These are phyloP conservation scores for Tachina lurida DNA, from an alignment of 2,888 invertebrate genomes.

Conservation along the genomic window DNA sequence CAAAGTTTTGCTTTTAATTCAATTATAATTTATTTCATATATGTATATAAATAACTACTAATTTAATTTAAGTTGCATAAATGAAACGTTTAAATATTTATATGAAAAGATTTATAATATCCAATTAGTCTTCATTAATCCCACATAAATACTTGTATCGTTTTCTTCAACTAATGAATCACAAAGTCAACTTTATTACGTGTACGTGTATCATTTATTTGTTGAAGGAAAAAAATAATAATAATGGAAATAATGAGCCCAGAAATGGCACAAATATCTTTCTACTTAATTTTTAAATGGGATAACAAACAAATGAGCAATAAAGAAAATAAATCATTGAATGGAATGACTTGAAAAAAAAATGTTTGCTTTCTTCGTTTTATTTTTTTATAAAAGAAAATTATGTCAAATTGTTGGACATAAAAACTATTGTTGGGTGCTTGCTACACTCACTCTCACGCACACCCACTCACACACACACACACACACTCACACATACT, in stretches of 20 bases:
- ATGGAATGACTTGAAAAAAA: not conserved
- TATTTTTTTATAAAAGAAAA: conserved; percentile 46
- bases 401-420: conserved; percentile 64
- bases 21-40: not conserved
- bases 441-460: not conserved
- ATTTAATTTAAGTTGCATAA: conserved; percentile 6
- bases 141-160: conserved; percentile 26
- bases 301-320: conserved; percentile 57
- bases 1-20: conserved; percentile 1
- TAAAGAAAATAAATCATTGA: conserved; percentile 48
- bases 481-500: not conserved
- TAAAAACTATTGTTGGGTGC: conserved; percentile 22
- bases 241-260: conserved; percentile 4
- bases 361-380: conserved; percentile 22
- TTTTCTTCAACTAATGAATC: conserved; percentile 52
- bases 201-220: not conserved
- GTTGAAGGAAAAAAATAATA: not conserved
- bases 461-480: not conserved
- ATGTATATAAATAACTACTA: not conserved
- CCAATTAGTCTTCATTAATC: conserved; percentile 55
- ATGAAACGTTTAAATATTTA: conserved; percentile 10
- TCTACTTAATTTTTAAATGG: conserved; percentile 45
- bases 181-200: conserved; percentile 20
- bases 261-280: conserved; percentile 29
- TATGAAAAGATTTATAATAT: conserved; percentile 36